These are phyloP conservation scores for Alcis repandata DNA, from an alignment of 2,888 invertebrate genomes.

Conservation along the genomic window DNA sequence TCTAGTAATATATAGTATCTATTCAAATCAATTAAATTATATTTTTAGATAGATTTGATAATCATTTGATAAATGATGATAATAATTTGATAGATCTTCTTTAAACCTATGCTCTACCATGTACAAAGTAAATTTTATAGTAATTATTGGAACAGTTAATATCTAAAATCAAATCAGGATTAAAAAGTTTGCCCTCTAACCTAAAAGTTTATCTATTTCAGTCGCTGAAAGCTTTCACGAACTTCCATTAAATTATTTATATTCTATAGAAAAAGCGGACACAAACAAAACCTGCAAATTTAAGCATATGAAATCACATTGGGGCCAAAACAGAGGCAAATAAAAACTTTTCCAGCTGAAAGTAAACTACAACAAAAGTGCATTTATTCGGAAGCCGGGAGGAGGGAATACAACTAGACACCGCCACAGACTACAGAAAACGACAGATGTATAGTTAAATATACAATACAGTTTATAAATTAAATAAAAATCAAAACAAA, in stretches of 20 bases:
- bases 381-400: constrained; percentile 56
- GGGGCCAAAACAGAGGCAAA: constrained; percentile 46
- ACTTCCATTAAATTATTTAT: constrained; percentile 12
- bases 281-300: constrained; percentile 47
- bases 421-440: neutral
- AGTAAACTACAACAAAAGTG: constrained; percentile 63
- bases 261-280: constrained; percentile 17
- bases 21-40: too few species aligned
- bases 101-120: too few species aligned
- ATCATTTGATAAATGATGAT: too few species aligned
- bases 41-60: too few species aligned
- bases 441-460: constrained; percentile 5
- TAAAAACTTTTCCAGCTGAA: constrained; percentile 46
- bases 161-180: neutral
- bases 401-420: constrained; percentile 50
- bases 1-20: too few species aligned
- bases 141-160: too few species aligned
- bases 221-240: constrained; percentile 15
- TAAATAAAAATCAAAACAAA: too few species aligned
- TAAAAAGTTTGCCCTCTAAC: neutral
- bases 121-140: too few species aligned
- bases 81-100: neutral
- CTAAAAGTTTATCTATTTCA: constrained; percentile 7
- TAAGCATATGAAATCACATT: constrained; percentile 44
- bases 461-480: too few species aligned